Evolutionary conservation across 1,140 invertebrate genomes (phyloP).

Genomic region (Nomia melanderi): DNA sequence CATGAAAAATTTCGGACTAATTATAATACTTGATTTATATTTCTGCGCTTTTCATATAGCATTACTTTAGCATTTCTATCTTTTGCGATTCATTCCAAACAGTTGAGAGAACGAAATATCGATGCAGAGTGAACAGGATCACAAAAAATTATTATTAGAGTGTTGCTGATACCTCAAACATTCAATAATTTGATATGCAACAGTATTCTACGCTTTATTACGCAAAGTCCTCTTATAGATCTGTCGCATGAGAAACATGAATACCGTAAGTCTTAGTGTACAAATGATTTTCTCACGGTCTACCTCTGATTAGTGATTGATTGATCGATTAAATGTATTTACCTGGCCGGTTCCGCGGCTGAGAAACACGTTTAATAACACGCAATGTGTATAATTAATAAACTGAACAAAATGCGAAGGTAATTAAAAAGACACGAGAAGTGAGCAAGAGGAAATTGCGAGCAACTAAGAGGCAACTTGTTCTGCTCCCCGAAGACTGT

Average conservation of each 20-base stretch:
- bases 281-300: slow-evolving; percentile 26
- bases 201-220: too few species aligned
- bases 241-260: neutral
- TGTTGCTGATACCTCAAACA: too few species aligned
- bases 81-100: too few species aligned
- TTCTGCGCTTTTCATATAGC: too few species aligned
- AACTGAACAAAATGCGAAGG: slow-evolving; percentile 9
- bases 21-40: too few species aligned
- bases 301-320: neutral
- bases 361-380: slow-evolving; percentile 9
- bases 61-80: too few species aligned
- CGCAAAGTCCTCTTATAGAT: too few species aligned
- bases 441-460: slow-evolving; percentile 3
- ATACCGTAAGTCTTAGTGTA: neutral
- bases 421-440: slow-evolving; percentile 35
- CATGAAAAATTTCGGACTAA: too few species aligned
- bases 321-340: slow-evolving; percentile 36
- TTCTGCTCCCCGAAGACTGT: neutral
- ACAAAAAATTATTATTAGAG: too few species aligned
- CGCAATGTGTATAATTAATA: slow-evolving; percentile 39
- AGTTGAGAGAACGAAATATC: too few species aligned
- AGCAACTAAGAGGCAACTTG: neutral
- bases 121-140: too few species aligned
- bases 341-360: slow-evolving; percentile 3
- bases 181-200: too few species aligned